Percentiles rank a stretch among this genome's conserved stretches.
Conservation (phyloP, 2,888 invertebrate species). For the Suillia variegata region DNA sequence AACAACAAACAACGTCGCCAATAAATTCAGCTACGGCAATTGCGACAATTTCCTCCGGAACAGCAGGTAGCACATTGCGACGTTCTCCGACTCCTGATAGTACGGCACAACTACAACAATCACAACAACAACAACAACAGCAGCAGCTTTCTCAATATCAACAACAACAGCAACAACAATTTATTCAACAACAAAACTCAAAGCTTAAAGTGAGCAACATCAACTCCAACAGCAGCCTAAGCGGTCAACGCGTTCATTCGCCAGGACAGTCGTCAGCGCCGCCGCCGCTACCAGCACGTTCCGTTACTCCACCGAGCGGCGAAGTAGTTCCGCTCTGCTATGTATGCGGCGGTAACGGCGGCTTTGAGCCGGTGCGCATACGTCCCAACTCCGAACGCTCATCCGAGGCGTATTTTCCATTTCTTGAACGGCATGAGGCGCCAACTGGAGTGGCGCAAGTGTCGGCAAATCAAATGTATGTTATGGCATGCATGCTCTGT, state of each 20-base stretch:
- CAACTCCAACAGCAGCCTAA: conserved; percentile 29
- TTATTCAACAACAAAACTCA: no score
- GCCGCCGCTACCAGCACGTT: conserved; percentile 24
- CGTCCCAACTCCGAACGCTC: conserved; percentile 73
- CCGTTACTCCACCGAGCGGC: conserved; percentile 37
- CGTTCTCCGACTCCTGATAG: conserved; percentile 34
- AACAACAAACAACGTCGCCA: conserved; percentile 26
- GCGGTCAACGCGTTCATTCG: conserved; percentile 14
- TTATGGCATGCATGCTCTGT: conserved; percentile 84
- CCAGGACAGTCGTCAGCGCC: conserved; percentile 17
- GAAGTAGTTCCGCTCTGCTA: conserved; percentile 65
- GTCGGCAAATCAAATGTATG: conserved; percentile 61
- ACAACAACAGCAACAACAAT: conserved; percentile 31
- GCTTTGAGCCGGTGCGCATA: conserved; percentile 68
- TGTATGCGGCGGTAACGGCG: conserved; percentile 76
- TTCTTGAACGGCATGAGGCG: conserved; percentile 86
- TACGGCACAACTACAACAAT: conserved; percentile 29
- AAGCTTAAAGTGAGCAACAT: conserved; percentile 22
- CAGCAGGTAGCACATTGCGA: conserved; percentile 38
- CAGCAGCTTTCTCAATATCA: no score
- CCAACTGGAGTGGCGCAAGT: conserved; percentile 70
- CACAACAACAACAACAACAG: conserved; percentile 29
- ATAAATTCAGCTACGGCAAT: conserved; percentile 23
- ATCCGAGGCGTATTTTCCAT: conserved; percentile 87
- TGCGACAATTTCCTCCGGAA: conserved; percentile 27